Conservation (phyloP, 2,888 invertebrate species). For the Leptopilina myrica region DNA sequence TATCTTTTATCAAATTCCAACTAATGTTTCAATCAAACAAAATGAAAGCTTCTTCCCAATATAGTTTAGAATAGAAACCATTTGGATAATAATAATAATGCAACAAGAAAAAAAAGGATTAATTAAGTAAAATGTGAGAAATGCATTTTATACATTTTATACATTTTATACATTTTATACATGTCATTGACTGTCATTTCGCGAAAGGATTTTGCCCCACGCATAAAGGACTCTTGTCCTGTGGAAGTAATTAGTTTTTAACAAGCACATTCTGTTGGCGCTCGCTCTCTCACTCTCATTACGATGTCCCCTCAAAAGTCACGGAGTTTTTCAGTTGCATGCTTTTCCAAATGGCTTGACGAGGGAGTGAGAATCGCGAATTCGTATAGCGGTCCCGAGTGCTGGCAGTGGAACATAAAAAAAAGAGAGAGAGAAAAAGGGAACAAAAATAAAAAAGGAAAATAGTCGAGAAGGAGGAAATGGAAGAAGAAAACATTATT, state of each 20-base stretch:
- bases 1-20: no score
- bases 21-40: no score
- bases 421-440: background rate
- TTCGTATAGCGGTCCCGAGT: constrained; percentile 10
- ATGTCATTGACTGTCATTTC: constrained; percentile 20
- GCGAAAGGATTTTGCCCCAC: background rate
- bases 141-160: no score
- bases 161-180: no score
- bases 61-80: no score
- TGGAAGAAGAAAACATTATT: background rate
- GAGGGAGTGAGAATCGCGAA: constrained; percentile 4
- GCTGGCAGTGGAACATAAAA: constrained; percentile 2
- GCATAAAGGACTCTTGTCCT: constrained; percentile 17
- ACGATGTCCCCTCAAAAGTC: constrained; percentile 53
- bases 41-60: no score
- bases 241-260: constrained; percentile 54
- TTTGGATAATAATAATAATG: no score
- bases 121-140: constrained; percentile 4
- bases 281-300: constrained; percentile 48
- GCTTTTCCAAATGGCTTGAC: constrained; percentile 50
- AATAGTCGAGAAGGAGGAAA: background rate
- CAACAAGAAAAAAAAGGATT: background rate
- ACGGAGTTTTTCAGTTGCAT: constrained; percentile 48
- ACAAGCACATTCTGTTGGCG: constrained; percentile 54
- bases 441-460: background rate